phyloP scores from a whole-genome alignment of 2,113 vertebrate species.

The Drymodes brunneopygia region DNA sequence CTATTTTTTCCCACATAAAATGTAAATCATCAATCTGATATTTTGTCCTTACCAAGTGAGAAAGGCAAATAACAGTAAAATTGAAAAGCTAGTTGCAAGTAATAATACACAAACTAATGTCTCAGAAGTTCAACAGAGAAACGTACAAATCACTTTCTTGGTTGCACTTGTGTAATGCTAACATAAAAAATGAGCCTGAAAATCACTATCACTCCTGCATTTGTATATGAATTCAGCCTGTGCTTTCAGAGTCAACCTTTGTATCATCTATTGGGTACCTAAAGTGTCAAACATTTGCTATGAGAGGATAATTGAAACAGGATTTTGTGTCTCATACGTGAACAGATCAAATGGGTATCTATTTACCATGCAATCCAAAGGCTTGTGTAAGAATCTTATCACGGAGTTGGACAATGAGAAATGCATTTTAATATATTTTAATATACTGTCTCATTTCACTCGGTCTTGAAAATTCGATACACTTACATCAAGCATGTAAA shows the following conservation, averaged over 20 bases:
- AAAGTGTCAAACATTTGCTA: neutral
- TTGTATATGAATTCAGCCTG: neutral
- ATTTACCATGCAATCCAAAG: neutral
- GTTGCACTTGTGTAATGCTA: neutral
- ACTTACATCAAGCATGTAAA: neutral
- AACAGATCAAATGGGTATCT: neutral
- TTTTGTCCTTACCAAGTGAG: neutral
- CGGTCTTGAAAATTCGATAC: neutral
- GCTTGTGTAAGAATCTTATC: neutral
- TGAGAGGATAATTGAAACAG: neutral
- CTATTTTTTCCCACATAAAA: neutral
- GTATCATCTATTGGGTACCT: neutral
- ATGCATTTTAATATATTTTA: neutral
- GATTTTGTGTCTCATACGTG: neutral
- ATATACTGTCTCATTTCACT: neutral
- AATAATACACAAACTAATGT: neutral
- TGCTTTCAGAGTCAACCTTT: neutral
- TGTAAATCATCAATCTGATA: neutral
- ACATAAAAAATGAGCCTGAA: neutral
- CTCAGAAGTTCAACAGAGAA: neutral
- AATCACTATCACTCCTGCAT: neutral
- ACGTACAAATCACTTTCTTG: neutral
- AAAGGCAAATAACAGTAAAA: neutral
- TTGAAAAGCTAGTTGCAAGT: neutral
- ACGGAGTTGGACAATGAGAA: neutral